Base-by-base conservation (phyloP, 2,113 vertebrate genomes). In the Stigmatopora nigra region DNA sequence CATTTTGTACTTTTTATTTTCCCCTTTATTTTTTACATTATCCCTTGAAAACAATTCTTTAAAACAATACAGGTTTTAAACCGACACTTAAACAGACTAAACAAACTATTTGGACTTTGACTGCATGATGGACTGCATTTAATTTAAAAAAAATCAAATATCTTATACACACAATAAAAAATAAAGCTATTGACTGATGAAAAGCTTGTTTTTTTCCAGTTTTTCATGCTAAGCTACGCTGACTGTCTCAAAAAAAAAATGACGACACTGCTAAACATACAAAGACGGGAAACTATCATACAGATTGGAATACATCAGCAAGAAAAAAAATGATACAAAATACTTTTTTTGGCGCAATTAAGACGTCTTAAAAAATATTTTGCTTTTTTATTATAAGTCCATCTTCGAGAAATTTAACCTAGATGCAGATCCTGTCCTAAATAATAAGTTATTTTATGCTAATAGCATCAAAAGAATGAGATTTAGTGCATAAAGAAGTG, bases 301-400 rank as follows among this genome's bases (percentile, higher is more conserved):
- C 83, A 87, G 79, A 84, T 83, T 80, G 79, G 84, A 76, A 87
- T 81, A 86, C 86, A 88, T 82, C 86, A 80, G 88, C 80, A 88
- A 79, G 78, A 86, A 68, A 86, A 90, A 89, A 86, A 90, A 89
- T 88, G 85, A 90, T 88, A 87, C 78, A 89, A 90, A 89, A 88
- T 84, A 86, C 75, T 80, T 83, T 85, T 85, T 73, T 82, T 68
- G 72, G 79, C 78, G 84, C 75, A 86, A 82, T 87, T 85, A 82
- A 78, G 67, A 88, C 67, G 72, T 81, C 80, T 86, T 81, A 83
- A 87, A 87, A 91, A 88, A 88, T 85, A 89, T 88, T 83, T 86
- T 71, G 65, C 82, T 88, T 86, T 79, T 83, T 89, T 88, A 85
- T 74, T 86, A 31, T 84, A 81, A 78, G 76, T 86, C 78, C 76